A percentile compares a stretch with the other conserved stretches of the same genome.
Conservation (phyloP, 2,797 vertebrate genomes). For the Falco peregrinus region DNA sequence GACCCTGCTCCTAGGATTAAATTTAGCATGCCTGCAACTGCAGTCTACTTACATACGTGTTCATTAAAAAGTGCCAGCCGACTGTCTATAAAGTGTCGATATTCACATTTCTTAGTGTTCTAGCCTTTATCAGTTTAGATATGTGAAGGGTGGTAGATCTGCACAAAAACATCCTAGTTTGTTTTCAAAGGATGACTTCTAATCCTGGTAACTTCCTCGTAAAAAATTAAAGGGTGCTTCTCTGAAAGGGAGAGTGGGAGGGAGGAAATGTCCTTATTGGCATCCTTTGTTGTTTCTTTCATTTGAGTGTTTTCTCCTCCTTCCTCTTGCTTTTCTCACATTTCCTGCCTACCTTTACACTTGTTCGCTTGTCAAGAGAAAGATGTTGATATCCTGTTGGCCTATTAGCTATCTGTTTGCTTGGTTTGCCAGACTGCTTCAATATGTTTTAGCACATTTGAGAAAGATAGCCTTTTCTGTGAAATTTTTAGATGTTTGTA, state of each 20-base stretch:
- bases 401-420: background rate
- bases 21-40: background rate
- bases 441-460: slow-evolving; percentile 26
- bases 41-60: background rate
- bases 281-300: slow-evolving; percentile 20
- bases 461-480: background rate
- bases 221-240: background rate
- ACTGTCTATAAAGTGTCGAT: background rate
- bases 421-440: slow-evolving; percentile 45
- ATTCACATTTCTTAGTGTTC: background rate
- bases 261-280: slow-evolving; percentile 7
- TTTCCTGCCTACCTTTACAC: slow-evolving; percentile 44
- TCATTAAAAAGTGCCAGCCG: background rate
- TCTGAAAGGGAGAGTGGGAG: slow-evolving; percentile 2
- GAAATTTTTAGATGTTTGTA: background rate
- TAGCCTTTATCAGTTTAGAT: background rate
- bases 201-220: background rate
- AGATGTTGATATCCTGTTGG: slow-evolving; percentile 21
- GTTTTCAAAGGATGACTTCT: background rate
- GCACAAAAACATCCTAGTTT: background rate
- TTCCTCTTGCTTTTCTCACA: slow-evolving; percentile 26
- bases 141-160: background rate
- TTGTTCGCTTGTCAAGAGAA: slow-evolving; percentile 42
- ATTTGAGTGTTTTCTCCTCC: background rate
- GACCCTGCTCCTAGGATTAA: fast-evolving